Conservation (phyloP, 2,888 invertebrate genomes). For the Dasypogon diadema region DNA sequence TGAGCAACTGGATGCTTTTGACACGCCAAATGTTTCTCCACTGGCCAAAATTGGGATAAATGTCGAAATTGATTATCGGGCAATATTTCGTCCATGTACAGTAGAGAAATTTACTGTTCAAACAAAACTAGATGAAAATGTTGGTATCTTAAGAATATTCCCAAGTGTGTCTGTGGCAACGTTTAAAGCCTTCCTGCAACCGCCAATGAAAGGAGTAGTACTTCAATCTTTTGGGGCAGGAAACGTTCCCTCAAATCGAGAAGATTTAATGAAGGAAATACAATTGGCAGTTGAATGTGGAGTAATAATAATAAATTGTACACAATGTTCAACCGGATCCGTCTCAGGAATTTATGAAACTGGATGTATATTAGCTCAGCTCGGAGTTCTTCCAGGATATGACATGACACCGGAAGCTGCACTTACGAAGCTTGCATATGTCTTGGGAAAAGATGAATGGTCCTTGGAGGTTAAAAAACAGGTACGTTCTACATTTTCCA, state of each 20-base stretch:
- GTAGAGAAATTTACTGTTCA: conserved; percentile 79
- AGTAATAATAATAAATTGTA: conserved; percentile 90
- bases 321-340: conserved; percentile 88
- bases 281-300: conserved; percentile 79
- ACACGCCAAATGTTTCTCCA: conserved; percentile 84
- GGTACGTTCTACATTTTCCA: conserved; percentile 69
- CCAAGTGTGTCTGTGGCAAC: conserved; percentile 90
- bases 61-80: conserved; percentile 72
- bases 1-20: conserved; percentile 66
- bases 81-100: conserved; percentile 73
- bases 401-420: conserved; percentile 90
- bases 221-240: conserved; percentile 94
- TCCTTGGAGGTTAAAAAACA: conserved; percentile 74
- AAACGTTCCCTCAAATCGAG: conserved; percentile 87
- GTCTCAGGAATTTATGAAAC: conserved; percentile 87
- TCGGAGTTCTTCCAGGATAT: conserved; percentile 65
- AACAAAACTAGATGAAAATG: conserved; percentile 82
- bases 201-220: conserved; percentile 85
- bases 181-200: conserved; percentile 77
- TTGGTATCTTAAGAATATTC: conserved; percentile 88
- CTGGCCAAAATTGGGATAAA: conserved; percentile 86
- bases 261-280: conserved; percentile 82
- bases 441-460: conserved; percentile 83
- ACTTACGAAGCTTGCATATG: conserved; percentile 89
- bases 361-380: conserved; percentile 73